These are phyloP conservation scores for Mantis religiosa DNA, from an alignment of 2,888 invertebrate species.

Conservation along the genomic window DNA sequence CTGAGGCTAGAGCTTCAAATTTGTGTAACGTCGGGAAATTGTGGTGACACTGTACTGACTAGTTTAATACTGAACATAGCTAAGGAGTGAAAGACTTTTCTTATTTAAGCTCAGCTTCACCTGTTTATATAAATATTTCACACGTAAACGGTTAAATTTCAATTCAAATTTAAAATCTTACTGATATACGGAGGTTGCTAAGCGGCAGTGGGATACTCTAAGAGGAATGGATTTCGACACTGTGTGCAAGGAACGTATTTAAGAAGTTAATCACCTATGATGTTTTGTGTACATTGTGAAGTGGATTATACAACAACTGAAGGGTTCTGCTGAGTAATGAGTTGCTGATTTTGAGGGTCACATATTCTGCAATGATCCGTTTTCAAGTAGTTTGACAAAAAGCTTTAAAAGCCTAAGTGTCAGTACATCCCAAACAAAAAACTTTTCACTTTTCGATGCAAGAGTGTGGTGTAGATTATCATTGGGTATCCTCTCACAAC, in stretches of 20 bases:
- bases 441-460: background rate
- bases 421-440: background rate
- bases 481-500: background rate
- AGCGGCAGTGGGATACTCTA: no score
- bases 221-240: background rate
- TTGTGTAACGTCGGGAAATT: no score
- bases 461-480: background rate
- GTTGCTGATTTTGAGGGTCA: background rate
- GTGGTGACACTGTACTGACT: no score
- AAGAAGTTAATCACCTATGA: background rate
- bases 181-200: no score
- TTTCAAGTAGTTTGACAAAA: background rate
- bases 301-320: background rate
- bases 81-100: no score
- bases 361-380: background rate
- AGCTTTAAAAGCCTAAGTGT: background rate
- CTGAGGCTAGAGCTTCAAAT: no score
- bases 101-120: no score
- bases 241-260: background rate
- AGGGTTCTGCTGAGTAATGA: background rate
- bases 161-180: no score
- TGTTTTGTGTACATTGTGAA: background rate
- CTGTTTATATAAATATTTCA: no score
- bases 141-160: no score
- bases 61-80: no score